Conservation (phyloP, 2,888 invertebrate genomes). For the Hylaea fasciaria region DNA sequence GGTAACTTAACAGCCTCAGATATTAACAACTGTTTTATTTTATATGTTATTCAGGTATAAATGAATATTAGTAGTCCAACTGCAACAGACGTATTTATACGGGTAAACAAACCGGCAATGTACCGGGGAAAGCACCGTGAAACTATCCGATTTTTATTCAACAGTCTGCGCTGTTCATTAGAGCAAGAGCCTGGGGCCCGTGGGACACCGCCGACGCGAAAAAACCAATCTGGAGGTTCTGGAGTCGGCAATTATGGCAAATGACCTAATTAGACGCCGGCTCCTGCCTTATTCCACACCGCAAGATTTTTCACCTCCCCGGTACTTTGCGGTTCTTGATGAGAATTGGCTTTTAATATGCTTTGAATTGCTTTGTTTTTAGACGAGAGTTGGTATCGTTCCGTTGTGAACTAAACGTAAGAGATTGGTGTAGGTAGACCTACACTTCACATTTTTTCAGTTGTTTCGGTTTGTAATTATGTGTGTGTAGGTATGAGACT, state of each 20-base stretch:
- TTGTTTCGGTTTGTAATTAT: too few relatives aligned
- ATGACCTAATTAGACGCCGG: conserved; percentile 75
- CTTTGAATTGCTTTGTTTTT: conserved; percentile 48
- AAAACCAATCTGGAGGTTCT: conserved; percentile 82
- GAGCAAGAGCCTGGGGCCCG: conserved; percentile 64
- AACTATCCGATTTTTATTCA: conserved; percentile 53
- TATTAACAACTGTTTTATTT: too few relatives aligned
- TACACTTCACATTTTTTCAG: too few relatives aligned
- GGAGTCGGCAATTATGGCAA: conserved; percentile 79
- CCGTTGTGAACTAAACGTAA: conserved; percentile 41
- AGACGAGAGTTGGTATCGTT: conserved; percentile 30
- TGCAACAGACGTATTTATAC: conserved; percentile 18
- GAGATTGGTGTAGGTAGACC: too few relatives aligned
- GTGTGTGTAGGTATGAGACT: too few relatives aligned
- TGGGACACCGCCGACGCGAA: conserved; percentile 78
- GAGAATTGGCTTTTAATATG: conserved; percentile 64
- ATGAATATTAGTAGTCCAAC: not conserved
- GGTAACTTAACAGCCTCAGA: too few relatives aligned
- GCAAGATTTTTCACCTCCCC: conserved; percentile 66
- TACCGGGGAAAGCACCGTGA: conserved; percentile 47
- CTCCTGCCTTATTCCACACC: conserved; percentile 53
- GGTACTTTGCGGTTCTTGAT: conserved; percentile 59
- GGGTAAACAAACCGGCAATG: conserved; percentile 35
- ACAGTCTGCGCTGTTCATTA: conserved; percentile 66
- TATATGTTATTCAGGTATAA: not conserved